These are phyloP conservation scores for Pammene aurita DNA, from an alignment of 2,888 invertebrate genomes.

Conservation along the genomic window DNA sequence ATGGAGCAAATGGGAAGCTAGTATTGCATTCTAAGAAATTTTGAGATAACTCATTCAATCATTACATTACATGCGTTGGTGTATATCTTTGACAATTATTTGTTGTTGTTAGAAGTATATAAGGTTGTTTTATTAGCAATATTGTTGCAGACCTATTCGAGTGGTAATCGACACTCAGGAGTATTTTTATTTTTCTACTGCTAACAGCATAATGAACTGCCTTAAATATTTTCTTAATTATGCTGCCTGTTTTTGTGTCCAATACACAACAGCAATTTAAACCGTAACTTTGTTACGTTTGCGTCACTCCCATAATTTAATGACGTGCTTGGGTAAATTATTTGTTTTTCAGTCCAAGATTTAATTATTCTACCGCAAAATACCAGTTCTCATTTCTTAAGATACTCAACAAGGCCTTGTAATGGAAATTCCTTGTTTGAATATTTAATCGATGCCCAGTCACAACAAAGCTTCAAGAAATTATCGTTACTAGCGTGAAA, in stretches of 20 bases:
- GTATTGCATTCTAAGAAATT: too few species aligned
- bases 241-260: neutral
- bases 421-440: conserved; percentile 39
- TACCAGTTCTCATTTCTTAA: conserved; percentile 14
- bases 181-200: too few species aligned
- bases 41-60: too few species aligned
- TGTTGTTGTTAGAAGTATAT: neutral
- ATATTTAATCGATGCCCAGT: conserved; percentile 29
- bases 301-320: conserved; percentile 2
- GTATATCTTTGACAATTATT: too few species aligned
- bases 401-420: conserved; percentile 17
- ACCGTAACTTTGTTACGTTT: neutral
- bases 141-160: too few species aligned
- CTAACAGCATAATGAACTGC: too few species aligned
- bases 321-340: conserved; percentile 5
- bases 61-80: too few species aligned
- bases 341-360: conserved; percentile 19
- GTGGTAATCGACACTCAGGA: too few species aligned
- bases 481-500: conserved; percentile 27
- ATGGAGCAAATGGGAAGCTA: too few species aligned
- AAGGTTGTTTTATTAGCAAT: too few species aligned
- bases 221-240: conserved; percentile 4
- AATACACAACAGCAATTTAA: conserved; percentile 9
- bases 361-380: conserved; percentile 17
- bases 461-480: conserved; percentile 35